A percentile compares a stretch with the other conserved stretches of the same genome.
Evolutionary conservation across 2,113 vertebrate genomes (phyloP).

Genomic region (Cathartes aura): DNA sequence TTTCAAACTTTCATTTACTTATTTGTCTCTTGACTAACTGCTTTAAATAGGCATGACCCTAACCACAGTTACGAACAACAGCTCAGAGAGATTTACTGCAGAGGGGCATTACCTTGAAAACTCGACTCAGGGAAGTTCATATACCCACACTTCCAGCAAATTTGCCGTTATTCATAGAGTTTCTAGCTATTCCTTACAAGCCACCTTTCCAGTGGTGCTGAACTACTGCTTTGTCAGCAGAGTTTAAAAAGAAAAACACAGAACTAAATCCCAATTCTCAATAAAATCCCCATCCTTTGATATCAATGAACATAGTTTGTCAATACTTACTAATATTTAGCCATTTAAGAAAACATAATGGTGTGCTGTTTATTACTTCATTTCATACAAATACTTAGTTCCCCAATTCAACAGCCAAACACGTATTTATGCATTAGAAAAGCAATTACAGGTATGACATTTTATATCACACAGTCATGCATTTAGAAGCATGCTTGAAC

Average conservation of each 20-base stretch:
- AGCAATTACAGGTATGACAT: neutral
- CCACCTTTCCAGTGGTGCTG: neutral
- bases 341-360: neutral
- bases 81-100: neutral
- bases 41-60: neutral
- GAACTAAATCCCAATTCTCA: neutral
- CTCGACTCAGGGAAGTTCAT: neutral
- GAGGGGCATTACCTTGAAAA: neutral
- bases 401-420: neutral
- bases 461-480: neutral
- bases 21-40: neutral
- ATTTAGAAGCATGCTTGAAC: neutral
- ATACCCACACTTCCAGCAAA: neutral
- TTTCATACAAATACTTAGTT: neutral
- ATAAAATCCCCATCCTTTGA: neutral
- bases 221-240: neutral
- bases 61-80: neutral
- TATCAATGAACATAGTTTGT: accelerated
- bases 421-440: neutral
- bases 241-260: neutral
- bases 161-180: neutral
- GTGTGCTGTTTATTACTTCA: neutral
- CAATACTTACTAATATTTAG: neutral
- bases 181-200: neutral
- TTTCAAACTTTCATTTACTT: neutral